These are phyloP conservation scores for Triplophysa tibetana DNA, from an alignment of 2,113 vertebrate genomes.

Conservation along the genomic window DNA sequence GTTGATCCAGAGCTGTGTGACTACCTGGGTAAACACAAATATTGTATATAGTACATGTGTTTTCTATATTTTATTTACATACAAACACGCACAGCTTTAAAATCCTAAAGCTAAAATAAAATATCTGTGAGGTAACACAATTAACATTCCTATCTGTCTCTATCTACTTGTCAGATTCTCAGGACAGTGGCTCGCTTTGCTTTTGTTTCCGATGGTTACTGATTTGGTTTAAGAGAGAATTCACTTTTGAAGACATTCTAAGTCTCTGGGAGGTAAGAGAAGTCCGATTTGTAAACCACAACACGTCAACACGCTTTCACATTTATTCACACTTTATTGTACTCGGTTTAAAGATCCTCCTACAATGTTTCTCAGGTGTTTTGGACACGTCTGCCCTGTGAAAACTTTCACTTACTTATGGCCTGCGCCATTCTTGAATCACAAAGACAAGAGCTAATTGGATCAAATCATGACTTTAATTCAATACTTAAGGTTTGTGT, in stretches of 20 bases:
- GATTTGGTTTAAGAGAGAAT: slow-evolving; percentile 94
- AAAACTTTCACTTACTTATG: slow-evolving; percentile 87
- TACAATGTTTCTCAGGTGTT: slow-evolving; percentile 72
- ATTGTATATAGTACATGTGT: too few species aligned
- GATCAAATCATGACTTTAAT: slow-evolving; percentile 87
- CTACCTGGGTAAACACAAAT: slow-evolving; percentile 77
- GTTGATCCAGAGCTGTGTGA: slow-evolving; percentile 87
- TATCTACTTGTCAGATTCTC: slow-evolving; percentile 67
- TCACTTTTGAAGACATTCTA: slow-evolving; percentile 86
- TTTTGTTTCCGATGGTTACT: slow-evolving; percentile 90
- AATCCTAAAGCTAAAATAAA: too few species aligned
- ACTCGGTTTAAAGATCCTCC: neutral
- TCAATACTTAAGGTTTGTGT: slow-evolving; percentile 86
- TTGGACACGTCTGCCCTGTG: slow-evolving; percentile 84
- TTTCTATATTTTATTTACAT: too few species aligned
- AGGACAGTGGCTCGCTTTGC: slow-evolving; percentile 79
- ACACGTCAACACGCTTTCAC: neutral
- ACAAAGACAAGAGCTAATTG: slow-evolving; percentile 84
- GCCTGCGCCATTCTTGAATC: slow-evolving; percentile 86
- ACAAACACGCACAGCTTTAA: neutral
- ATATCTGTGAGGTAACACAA: too few species aligned
- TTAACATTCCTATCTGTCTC: neutral
- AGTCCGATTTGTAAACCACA: neutral
- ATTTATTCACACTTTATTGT: neutral
- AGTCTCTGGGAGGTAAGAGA: slow-evolving; percentile 84